Evolutionary conservation across 1,140 invertebrate species (phyloP).

Genomic region (Eriosoma lanigerum): DNA sequence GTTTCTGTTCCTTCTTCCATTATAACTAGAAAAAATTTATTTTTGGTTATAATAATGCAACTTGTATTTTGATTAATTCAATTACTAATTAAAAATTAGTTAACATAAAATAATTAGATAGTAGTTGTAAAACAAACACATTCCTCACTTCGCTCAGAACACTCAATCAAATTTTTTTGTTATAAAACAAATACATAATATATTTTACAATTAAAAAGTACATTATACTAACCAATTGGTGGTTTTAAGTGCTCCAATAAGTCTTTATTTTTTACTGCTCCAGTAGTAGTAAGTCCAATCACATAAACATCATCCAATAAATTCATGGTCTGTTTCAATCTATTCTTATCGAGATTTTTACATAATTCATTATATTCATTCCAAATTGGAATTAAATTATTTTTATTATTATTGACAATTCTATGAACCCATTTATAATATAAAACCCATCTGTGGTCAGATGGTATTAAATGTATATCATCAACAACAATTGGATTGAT

Average conservation of each 20-base stretch:
- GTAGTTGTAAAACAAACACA: too few relatives aligned
- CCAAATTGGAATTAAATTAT: constrained; percentile 36
- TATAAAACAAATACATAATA: too few relatives aligned
- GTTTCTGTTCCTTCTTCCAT: constrained; percentile 87
- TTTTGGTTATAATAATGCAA: too few relatives aligned
- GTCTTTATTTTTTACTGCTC: constrained; percentile 50
- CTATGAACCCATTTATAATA: constrained; percentile 38
- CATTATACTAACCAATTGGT: constrained; percentile 39
- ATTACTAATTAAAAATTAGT: too few relatives aligned
- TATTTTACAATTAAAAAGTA: too few relatives aligned
- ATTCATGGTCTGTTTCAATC: constrained; percentile 39
- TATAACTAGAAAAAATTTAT: constrained; percentile 57
- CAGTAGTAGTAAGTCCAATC: constrained; percentile 50
- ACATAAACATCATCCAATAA: constrained; percentile 37
- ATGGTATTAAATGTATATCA: constrained; percentile 43
- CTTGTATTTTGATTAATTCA: too few relatives aligned
- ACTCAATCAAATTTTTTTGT: too few relatives aligned
- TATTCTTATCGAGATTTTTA: constrained; percentile 39
- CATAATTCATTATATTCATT: constrained; percentile 31
- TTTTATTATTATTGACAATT: constrained; percentile 28
- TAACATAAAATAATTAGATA: too few relatives aligned
- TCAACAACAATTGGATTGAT: not conserved
- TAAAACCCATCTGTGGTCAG: constrained; percentile 39
- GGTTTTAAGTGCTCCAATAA: constrained; percentile 46
- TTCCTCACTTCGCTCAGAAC: too few relatives aligned